Evolutionary conservation across 2,113 vertebrate genomes (phyloP).

Genomic region (Meles meles): DNA sequence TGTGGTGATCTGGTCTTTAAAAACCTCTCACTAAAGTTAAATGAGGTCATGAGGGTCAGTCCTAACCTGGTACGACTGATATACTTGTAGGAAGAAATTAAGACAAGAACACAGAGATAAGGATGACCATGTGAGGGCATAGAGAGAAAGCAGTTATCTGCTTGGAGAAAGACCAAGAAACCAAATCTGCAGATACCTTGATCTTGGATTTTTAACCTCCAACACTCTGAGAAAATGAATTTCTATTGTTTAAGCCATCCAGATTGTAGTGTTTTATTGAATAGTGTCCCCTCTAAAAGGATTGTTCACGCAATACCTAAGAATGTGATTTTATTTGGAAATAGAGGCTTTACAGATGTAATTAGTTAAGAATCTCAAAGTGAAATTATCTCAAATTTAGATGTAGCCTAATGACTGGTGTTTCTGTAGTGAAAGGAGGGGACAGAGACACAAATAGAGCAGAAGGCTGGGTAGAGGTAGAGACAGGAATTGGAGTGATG

Average conservation of each 20-base stretch:
- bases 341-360: background rate
- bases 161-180: background rate
- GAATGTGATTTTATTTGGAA: background rate
- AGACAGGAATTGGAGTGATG: background rate
- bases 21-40: background rate
- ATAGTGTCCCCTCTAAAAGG: background rate
- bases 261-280: background rate
- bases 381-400: background rate
- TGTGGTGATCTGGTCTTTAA: background rate
- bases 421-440: background rate
- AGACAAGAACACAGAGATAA: background rate
- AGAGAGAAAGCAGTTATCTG: background rate
- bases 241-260: background rate
- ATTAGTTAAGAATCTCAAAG: background rate
- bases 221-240: background rate
- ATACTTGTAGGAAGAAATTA: background rate
- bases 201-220: background rate
- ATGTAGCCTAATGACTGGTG: background rate
- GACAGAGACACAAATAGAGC: background rate
- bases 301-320: background rate
- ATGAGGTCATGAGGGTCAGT: background rate
- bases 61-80: background rate
- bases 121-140: background rate
- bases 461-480: background rate
- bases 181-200: background rate